These are phyloP conservation scores for Melanostigma gelatinosum DNA, from an alignment of 2,113 vertebrate genomes.

Conservation along the genomic window DNA sequence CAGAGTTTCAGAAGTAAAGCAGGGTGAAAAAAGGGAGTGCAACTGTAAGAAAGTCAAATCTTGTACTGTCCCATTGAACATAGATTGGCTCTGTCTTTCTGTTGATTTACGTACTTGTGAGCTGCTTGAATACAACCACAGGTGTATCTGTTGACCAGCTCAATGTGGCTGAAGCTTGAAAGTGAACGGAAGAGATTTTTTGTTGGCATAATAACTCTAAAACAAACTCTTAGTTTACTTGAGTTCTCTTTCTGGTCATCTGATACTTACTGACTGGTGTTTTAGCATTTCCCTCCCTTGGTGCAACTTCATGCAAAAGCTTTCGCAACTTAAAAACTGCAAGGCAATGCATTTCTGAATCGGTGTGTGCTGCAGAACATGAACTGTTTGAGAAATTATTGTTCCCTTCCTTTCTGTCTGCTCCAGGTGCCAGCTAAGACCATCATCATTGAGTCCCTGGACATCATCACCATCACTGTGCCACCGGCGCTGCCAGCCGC, in stretches of 20 bases:
- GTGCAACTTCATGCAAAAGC: neutral
- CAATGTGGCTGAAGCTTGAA: neutral
- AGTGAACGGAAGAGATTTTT: neutral
- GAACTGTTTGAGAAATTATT: neutral
- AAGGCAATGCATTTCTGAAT: neutral
- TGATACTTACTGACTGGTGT: neutral
- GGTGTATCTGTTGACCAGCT: neutral
- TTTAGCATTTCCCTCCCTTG: neutral
- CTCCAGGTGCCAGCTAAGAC: constrained; percentile 86
- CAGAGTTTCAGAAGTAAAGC: neutral
- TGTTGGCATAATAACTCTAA: neutral
- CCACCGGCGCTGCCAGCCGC: constrained; percentile 97
- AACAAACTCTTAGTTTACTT: neutral
- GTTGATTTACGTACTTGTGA: neutral
- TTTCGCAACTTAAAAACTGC: neutral
- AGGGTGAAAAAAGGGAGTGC: neutral
- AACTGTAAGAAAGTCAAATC: neutral
- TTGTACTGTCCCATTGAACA: neutral
- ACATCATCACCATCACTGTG: constrained; percentile 98
- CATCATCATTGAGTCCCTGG: constrained; percentile 94
- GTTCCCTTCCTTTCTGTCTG: neutral
- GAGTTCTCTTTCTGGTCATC: neutral
- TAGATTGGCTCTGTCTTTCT: neutral
- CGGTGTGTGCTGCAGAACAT: neutral
- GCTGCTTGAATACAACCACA: neutral